Evolutionary conservation across 2,113 vertebrate genomes (phyloP).

Genomic region (Sturnira hondurensis): DNA sequence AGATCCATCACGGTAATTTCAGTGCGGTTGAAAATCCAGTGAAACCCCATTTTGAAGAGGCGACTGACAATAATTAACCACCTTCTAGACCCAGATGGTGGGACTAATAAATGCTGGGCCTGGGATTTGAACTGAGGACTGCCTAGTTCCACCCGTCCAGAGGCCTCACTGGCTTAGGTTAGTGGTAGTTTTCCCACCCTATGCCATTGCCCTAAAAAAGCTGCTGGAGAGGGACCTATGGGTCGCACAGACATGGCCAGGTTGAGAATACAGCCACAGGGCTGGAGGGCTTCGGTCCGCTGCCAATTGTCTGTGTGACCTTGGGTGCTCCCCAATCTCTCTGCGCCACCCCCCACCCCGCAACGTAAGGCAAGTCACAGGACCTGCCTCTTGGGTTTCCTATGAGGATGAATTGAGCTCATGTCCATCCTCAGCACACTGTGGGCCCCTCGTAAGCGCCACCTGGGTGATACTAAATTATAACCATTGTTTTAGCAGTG

Average conservation of each 20-base stretch:
- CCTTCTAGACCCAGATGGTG: neutral
- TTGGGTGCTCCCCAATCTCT: neutral
- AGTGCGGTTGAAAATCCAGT: neutral
- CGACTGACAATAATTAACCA: neutral
- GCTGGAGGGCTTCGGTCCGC: neutral
- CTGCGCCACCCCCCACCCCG: neutral
- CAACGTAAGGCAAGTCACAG: neutral
- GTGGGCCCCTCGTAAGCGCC: neutral
- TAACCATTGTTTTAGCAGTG: neutral
- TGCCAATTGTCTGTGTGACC: neutral
- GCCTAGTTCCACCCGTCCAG: neutral
- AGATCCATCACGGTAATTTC: neutral
- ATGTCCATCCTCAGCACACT: fast-evolving
- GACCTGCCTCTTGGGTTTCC: neutral
- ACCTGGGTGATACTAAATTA: fast-evolving
- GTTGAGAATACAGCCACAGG: neutral
- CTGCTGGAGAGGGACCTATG: neutral
- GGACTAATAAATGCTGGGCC: neutral
- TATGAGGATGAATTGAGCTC: neutral
- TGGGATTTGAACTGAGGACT: neutral
- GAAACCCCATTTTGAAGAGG: neutral
- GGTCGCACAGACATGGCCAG: neutral
- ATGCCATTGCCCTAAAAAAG: neutral
- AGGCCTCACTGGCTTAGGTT: neutral
- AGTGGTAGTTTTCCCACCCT: neutral